A percentile compares a stretch with the other conserved stretches of the same genome.
phyloP scores from a whole-genome alignment of 2,113 vertebrate species.

The Antidorcas marsupialis region DNA sequence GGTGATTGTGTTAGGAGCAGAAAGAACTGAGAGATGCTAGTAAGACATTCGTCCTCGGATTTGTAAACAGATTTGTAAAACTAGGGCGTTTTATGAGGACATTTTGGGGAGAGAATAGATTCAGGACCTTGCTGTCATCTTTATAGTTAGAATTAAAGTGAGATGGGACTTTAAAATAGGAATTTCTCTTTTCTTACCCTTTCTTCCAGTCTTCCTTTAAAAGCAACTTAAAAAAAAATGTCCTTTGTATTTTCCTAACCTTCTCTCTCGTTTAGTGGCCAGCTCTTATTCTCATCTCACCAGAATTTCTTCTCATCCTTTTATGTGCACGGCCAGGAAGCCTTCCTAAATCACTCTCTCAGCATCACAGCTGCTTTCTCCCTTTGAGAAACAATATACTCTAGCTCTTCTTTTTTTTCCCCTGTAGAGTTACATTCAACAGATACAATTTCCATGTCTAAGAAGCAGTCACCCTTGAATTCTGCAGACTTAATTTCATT shows the following conservation, averaged over 20 bases:
- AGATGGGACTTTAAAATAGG: background rate
- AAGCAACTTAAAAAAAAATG: rapidly evolving
- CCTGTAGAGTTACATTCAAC: background rate
- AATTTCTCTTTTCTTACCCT: constrained; percentile 21
- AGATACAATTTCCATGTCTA: constrained; percentile 55
- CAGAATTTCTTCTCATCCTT: constrained; percentile 70
- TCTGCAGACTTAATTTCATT: constrained; percentile 52
- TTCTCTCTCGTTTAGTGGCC: constrained; percentile 21
- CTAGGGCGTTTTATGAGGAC: constrained; percentile 33
- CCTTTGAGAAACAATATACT: constrained; percentile 49
- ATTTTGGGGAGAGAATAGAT: constrained; percentile 20
- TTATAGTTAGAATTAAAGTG: background rate
- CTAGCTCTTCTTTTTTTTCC: background rate
- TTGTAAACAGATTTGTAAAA: background rate
- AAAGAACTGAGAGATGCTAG: background rate
- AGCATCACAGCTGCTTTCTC: constrained; percentile 36
- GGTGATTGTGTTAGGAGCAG: background rate
- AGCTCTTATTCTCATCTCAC: constrained; percentile 64
- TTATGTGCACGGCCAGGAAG: constrained; percentile 48
- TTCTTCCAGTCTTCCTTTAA: constrained; percentile 49
- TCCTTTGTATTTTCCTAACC: background rate
- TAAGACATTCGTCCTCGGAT: constrained; percentile 1
- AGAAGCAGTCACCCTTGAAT: constrained; percentile 36
- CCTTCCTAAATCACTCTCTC: constrained; percentile 55
- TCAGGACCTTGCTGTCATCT: constrained; percentile 39